These are phyloP conservation scores for Seira sanloemensis DNA, from an alignment of 2,888 invertebrate species.

Conservation along the genomic window DNA sequence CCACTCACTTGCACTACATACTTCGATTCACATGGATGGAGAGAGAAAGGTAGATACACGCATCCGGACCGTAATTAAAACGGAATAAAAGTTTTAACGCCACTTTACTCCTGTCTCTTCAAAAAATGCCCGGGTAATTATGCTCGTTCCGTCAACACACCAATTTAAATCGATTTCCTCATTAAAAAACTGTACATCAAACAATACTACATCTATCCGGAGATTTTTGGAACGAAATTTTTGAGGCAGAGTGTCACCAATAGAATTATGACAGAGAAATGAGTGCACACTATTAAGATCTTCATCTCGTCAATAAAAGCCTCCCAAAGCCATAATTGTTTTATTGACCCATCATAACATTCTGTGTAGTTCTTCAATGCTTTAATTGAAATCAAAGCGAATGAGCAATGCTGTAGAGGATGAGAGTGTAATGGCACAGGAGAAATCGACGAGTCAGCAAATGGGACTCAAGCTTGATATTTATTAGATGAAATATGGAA, in stretches of 20 bases:
- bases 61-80: neutral
- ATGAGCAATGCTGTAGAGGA: neutral
- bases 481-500: conserved; percentile 8
- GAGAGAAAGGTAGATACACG: neutral
- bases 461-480: neutral
- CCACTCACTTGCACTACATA: neutral
- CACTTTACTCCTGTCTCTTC: neutral
- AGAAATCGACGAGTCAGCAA: neutral
- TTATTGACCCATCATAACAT: too few species aligned
- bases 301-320: neutral
- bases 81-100: neutral
- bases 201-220: too few species aligned
- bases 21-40: neutral
- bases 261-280: too few species aligned
- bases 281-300: too few species aligned
- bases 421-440: neutral
- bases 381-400: neutral
- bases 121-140: neutral
- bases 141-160: too few species aligned
- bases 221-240: too few species aligned
- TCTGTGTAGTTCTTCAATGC: neutral
- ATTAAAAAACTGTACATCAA: too few species aligned
- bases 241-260: too few species aligned
- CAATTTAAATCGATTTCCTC: too few species aligned
- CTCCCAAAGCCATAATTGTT: neutral